These are phyloP conservation scores for Anguilla obscura DNA, from an alignment of 2,797 vertebrate species.

Conservation along the genomic window DNA sequence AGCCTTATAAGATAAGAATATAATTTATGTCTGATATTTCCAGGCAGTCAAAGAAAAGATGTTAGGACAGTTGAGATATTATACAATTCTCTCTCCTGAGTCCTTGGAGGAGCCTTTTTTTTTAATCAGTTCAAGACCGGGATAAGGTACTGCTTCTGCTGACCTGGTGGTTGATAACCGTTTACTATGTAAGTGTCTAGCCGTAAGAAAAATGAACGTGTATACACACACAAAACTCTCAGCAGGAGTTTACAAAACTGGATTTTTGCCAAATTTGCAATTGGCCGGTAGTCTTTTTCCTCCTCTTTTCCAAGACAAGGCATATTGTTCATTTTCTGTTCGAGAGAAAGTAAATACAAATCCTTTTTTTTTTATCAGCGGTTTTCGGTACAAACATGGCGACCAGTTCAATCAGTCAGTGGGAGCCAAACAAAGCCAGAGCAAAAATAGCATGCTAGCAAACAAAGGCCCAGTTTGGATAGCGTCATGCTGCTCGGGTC, in stretches of 20 bases:
- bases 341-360: not conserved
- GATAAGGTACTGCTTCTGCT: not conserved
- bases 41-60: slow-evolving; percentile 15
- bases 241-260: slow-evolving; percentile 7
- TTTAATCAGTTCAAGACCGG: not conserved
- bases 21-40: slow-evolving; percentile 23
- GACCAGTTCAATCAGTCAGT: not conserved
- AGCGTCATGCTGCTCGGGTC: not conserved
- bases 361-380: not conserved
- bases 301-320: not conserved
- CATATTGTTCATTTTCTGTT: not conserved
- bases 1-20: slow-evolving; percentile 20
- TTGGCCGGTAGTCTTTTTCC: not conserved
- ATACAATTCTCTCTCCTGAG: slow-evolving; percentile 18
- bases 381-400: not conserved
- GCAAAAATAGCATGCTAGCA: not conserved
- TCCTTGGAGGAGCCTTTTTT: slow-evolving; percentile 16
- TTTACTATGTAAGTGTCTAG: not conserved
- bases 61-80: slow-evolving; percentile 23
- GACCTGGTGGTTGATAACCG: slow-evolving; percentile 5
- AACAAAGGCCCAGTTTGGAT: not conserved
- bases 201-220: not conserved
- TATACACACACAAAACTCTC: not conserved
- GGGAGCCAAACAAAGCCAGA: not conserved
- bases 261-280: not conserved